phyloP scores from a whole-genome alignment of 2,113 vertebrate genomes.

The human (Homo sapiens) region GRCh38 chr1:7173001-7173500 shows the following conservation, averaged over 20 bases:
- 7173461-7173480: too few species aligned
- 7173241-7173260: background rate
- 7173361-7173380: background rate
- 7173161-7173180: background rate
- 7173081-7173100: background rate
- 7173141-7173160: background rate
- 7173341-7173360: background rate
- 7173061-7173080: background rate
- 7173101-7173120: background rate
- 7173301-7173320: rapidly evolving
- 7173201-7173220: background rate
- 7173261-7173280: rapidly evolving
- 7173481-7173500: too few species aligned
- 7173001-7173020: background rate
- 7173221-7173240: too few species aligned
- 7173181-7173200: background rate
- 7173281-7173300: background rate
- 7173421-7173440: too few species aligned
- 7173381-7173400: background rate
- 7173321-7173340: background rate
- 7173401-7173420: too few species aligned
- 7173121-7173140: background rate
- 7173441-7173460: too few species aligned
- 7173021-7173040: background rate
- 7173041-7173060: background rate